Evolutionary conservation across 2,113 vertebrate genomes (phyloP).

Genomic region (Esox niger): DNA sequence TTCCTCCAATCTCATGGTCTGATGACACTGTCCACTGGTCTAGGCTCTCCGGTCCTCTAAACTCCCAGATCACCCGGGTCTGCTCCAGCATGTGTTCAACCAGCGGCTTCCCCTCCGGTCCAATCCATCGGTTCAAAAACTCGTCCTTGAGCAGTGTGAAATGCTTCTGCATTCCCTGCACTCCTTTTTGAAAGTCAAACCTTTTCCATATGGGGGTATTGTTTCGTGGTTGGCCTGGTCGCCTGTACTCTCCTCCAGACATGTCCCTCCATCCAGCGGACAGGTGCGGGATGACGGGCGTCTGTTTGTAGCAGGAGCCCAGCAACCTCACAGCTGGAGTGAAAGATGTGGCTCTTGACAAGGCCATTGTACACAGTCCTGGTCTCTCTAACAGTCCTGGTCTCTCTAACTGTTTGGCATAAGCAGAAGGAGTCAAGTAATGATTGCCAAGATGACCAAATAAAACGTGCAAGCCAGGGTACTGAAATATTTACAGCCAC

Average conservation of each 20-base stretch:
- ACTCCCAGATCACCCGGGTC: constrained; percentile 86
- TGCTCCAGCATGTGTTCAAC: constrained; percentile 77
- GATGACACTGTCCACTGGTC: constrained; percentile 84
- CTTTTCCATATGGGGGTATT: constrained; percentile 65
- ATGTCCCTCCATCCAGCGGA: constrained; percentile 33
- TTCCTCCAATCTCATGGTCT: constrained; percentile 87
- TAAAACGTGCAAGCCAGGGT: no score
- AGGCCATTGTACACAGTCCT: constrained; percentile 36
- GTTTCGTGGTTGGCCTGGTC: constrained; percentile 73
- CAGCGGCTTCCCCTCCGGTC: constrained; percentile 73
- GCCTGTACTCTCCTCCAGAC: constrained; percentile 67
- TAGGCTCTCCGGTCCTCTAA: constrained; percentile 82
- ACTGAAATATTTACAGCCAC: no score
- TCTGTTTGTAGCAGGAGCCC: constrained; percentile 19
- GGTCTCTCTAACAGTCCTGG: not conserved
- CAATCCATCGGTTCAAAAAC: constrained; percentile 60
- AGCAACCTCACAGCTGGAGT: constrained; percentile 38
- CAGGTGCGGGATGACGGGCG: constrained; percentile 32
- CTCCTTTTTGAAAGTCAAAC: constrained; percentile 77
- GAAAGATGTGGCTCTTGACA: constrained; percentile 38
- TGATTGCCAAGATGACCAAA: no score
- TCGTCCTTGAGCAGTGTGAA: constrained; percentile 76
- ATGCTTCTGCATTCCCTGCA: constrained; percentile 77
- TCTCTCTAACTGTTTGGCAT: constrained; percentile 21
- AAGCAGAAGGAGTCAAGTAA: not conserved